phyloP scores from a whole-genome alignment of 2,113 vertebrate species.

The Pardalotus punctatus region DNA sequence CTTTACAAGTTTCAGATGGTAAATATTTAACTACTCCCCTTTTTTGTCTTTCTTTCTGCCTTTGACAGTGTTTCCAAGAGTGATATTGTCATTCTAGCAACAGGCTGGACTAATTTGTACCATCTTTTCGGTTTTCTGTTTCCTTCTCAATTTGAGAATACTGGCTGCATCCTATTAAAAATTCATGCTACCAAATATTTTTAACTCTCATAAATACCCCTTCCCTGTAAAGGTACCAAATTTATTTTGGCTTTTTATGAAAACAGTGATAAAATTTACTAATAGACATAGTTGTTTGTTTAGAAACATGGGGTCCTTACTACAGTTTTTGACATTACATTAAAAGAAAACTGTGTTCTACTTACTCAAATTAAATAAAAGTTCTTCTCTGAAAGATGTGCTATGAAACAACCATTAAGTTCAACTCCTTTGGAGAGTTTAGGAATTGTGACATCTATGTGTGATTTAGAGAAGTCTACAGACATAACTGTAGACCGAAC shows the following conservation, averaged over 20 bases:
- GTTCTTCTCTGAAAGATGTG: rapidly evolving
- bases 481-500: not conserved
- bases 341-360: not conserved
- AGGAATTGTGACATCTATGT: not conserved
- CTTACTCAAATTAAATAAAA: not conserved
- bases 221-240: not conserved
- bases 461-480: not conserved
- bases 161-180: not conserved
- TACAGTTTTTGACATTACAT: not conserved
- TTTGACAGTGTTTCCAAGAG: not conserved
- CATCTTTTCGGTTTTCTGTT: not conserved
- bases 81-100: not conserved
- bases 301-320: not conserved
- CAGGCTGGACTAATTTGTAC: not conserved
- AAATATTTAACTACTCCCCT: constrained; percentile 21
- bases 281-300: not conserved
- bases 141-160: not conserved
- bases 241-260: not conserved
- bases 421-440: not conserved
- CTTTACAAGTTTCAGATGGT: not conserved
- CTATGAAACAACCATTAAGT: not conserved
- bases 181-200: not conserved
- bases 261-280: not conserved
- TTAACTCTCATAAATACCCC: not conserved
- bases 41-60: not conserved